A percentile compares a stretch with the other conserved stretches of the same genome.
phyloP scores from a whole-genome alignment of 1,140 invertebrate genomes.

The Drosophila quadrilineata region DNA sequence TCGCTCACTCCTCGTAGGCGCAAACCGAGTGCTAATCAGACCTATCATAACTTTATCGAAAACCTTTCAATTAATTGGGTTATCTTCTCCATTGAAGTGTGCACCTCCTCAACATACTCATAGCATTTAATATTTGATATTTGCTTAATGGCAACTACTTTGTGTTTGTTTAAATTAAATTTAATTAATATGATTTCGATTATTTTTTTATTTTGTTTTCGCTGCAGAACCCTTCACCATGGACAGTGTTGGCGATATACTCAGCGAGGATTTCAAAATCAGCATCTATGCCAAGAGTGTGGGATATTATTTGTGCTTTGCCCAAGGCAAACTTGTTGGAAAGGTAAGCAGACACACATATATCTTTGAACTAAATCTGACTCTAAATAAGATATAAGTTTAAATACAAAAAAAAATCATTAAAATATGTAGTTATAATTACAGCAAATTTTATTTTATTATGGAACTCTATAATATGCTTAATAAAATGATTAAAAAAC shows the following conservation, averaged over 20 bases:
- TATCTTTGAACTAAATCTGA: too few species aligned
- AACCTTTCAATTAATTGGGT: slow-evolving; percentile 79
- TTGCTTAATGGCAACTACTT: slow-evolving; percentile 27
- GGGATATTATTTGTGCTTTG: slow-evolving; percentile 69
- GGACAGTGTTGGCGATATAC: slow-evolving; percentile 65
- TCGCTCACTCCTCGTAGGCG: background rate
- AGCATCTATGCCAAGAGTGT: slow-evolving; percentile 74
- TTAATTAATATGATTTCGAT: slow-evolving; percentile 46
- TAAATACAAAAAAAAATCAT: too few species aligned
- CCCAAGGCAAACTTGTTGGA: slow-evolving; percentile 69
- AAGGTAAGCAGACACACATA: too few species aligned
- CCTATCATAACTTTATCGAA: slow-evolving; percentile 74
- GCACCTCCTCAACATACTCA: background rate
- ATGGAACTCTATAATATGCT: too few species aligned
- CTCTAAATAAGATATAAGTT: too few species aligned
- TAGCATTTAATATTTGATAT: slow-evolving; percentile 60
- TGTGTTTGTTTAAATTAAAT: slow-evolving; percentile 67
- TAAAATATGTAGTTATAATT: too few species aligned
- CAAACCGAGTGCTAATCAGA: slow-evolving; percentile 54
- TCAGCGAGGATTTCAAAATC: slow-evolving; percentile 63
- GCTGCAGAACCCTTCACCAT: slow-evolving; percentile 67
- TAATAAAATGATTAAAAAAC: too few species aligned
- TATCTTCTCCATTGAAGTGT: slow-evolving; percentile 61
- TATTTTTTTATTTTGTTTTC: slow-evolving; percentile 10
- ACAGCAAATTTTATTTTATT: too few species aligned